Percentiles rank a stretch among this genome's conserved stretches.
phyloP scores from a whole-genome alignment of 2,888 invertebrate species.

The Tinea semifulvella region DNA sequence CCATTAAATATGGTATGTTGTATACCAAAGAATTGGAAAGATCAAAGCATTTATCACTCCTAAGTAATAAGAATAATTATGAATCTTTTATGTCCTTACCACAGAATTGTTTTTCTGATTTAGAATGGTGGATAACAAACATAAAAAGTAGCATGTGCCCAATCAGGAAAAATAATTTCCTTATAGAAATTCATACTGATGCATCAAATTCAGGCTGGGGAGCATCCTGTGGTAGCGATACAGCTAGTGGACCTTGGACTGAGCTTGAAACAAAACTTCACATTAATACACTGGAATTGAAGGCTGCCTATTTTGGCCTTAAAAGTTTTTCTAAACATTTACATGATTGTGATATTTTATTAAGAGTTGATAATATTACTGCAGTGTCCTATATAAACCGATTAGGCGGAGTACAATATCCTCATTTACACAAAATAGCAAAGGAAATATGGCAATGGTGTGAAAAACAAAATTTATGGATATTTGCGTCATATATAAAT shows the following conservation, averaged over 20 bases:
- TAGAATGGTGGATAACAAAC: conserved; percentile 18
- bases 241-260: conserved; percentile 11
- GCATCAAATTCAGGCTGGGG: conserved; percentile 16
- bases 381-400: conserved; percentile 13
- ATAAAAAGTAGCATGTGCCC: conserved; percentile 1
- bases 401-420: conserved; percentile 13
- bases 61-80: conserved; percentile 7
- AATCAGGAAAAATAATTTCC: conserved; percentile 10
- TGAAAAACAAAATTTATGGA: conserved; percentile 6
- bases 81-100: conserved; percentile 13
- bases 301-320: neutral
- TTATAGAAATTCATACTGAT: too few relatives aligned
- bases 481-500: conserved; percentile 13
- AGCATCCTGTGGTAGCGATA: neutral
- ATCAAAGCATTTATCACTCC: conserved; percentile 8
- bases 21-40: conserved; percentile 18
- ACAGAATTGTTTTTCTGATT: conserved; percentile 10
- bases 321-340: too few relatives aligned
- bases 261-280: neutral
- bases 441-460: conserved; percentile 12
- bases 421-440: conserved; percentile 2
- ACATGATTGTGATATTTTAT: neutral
- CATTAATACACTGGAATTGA: conserved; percentile 3
- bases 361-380: conserved; percentile 9
- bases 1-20: conserved; percentile 16